Evolutionary conservation across 1,140 invertebrate genomes (phyloP).

Genomic region (Calephelis virginiensis): DNA sequence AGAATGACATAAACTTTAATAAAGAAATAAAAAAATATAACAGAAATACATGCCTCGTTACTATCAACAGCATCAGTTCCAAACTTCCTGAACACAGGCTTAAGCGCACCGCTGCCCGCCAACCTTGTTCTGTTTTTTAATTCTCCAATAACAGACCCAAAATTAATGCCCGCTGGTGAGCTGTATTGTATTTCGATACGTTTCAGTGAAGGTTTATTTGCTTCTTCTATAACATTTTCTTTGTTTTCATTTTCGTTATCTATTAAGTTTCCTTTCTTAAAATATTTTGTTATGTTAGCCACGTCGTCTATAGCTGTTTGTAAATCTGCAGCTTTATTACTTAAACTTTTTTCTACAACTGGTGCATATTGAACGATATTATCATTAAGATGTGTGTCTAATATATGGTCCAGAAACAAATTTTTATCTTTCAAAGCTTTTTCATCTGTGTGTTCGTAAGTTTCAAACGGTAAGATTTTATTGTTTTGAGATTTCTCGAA

Average conservation of each 20-base stretch:
- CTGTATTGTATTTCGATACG: constrained; percentile 58
- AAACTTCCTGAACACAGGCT: constrained; percentile 72
- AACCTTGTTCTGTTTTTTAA: constrained; percentile 65
- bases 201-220: constrained; percentile 52
- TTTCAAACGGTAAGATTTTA: neutral
- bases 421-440: neutral
- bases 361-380: constrained; percentile 12
- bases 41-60: constrained; percentile 39
- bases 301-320: constrained; percentile 43
- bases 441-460: too few relatives aligned
- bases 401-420: neutral
- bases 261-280: constrained; percentile 27
- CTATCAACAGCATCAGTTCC: constrained; percentile 36
- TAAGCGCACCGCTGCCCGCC: constrained; percentile 49
- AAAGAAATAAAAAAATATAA: too few relatives aligned
- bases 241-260: constrained; percentile 8
- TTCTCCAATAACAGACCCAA: constrained; percentile 71
- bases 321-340: constrained; percentile 34
- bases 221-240: constrained; percentile 23
- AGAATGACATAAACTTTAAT: too few relatives aligned
- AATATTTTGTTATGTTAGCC: constrained; percentile 37
- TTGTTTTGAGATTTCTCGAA: neutral
- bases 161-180: constrained; percentile 59
- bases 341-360: constrained; percentile 27
- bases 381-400: neutral